Base-by-base conservation (phyloP, 2,797 vertebrate species). In the Borostomias antarcticus region DNA sequence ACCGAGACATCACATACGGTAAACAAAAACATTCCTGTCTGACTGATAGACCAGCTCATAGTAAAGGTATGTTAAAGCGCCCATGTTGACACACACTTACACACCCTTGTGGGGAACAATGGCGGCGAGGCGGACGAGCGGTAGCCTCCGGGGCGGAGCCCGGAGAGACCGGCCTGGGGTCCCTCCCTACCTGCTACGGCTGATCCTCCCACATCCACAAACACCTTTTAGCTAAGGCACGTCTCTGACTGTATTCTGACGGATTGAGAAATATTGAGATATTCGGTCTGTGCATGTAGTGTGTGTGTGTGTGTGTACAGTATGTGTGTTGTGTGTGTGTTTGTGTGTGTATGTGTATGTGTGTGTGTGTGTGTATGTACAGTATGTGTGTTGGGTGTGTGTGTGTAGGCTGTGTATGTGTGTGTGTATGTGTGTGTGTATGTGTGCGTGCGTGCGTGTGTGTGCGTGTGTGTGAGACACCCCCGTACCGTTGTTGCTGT, bases 401-500 rank as follows among this genome's bases (percentile, higher is more conserved):
- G 29, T 43, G 28, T 43, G 62, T 54, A 7, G 11, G 10, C 10
- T 47, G 67, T 48, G 59, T 57, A 52, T 37, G n/a, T 45, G 59
- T 48, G 35, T 69, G 5, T 48, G 19, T 47, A 50, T 33, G 35
- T 45, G n/a, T 29, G 17, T 29, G 32, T 30, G 35, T 40, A 3
- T 8, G 32, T 69, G 51, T 62, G 58, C 62, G 48, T 58, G 61
- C 40, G 25, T 57, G 21, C 33, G 53, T 58, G 50, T 29, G 26
- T 64, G 52, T n/a, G 58, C 64, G 58, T 53, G 64, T 69, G 2
- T 28, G 64, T 3, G 57, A 83, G 35, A 53, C 32, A 37, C 33
- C 21, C 7, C 11, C 7, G 88, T 88, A 98, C 97, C 96, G 0
- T 98, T 95, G 89, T 97, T 97, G 76, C 92, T 85, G 80, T 99